Percentiles rank a stretch among this genome's conserved stretches.
phyloP scores from a whole-genome alignment of 1,140 invertebrate genomes.

The Campoletis sonorensis region DNA sequence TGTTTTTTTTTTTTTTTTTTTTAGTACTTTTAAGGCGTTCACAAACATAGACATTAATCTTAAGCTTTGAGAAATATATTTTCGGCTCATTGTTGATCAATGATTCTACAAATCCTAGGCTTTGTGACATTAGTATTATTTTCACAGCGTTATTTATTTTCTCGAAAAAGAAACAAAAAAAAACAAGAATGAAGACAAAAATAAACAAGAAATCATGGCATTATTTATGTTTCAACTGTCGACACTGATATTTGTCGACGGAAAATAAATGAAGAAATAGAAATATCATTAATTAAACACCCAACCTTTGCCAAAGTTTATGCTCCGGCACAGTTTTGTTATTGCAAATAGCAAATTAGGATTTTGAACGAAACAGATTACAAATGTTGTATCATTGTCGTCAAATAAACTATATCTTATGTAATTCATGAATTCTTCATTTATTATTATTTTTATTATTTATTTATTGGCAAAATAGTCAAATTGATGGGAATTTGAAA shows the following conservation, averaged over 20 bases:
- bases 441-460: background rate
- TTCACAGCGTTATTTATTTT: constrained; percentile 58
- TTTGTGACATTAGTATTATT: constrained; percentile 56
- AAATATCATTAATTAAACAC: constrained; percentile 19
- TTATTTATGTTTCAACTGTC: constrained; percentile 43
- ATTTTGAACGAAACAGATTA: constrained; percentile 50
- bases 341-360: constrained; percentile 40
- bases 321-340: constrained; percentile 38
- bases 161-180: constrained; percentile 23
- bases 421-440: constrained; percentile 28
- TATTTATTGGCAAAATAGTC: too few relatives aligned
- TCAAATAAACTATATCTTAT: constrained; percentile 67
- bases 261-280: constrained; percentile 23
- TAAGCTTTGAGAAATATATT: constrained; percentile 63
- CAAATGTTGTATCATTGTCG: constrained; percentile 59
- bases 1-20: constrained; percentile 20
- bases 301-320: constrained; percentile 42
- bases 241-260: background rate
- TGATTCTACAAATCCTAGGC: constrained; percentile 65
- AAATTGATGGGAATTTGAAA: background rate
- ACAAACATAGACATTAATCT: constrained; percentile 54
- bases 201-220: constrained; percentile 42
- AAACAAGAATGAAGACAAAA: too few relatives aligned
- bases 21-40: constrained; percentile 48
- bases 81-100: constrained; percentile 74